Evolutionary conservation across 2,888 invertebrate genomes (phyloP).

Genomic region (Plagiodera versicolora): DNA sequence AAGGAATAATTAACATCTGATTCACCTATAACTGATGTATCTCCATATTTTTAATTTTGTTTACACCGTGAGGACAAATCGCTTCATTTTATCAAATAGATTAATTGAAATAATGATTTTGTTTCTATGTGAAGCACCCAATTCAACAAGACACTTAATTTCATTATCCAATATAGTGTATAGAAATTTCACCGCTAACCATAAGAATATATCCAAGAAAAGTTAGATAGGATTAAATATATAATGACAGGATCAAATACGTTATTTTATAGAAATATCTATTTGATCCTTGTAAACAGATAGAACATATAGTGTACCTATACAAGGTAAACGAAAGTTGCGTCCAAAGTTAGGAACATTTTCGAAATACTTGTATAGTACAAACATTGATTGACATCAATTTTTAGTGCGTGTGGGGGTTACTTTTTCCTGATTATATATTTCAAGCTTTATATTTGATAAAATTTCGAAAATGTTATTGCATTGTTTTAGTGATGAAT

Average conservation of each 20-base stretch:
- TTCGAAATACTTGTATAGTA: conserved; percentile 1
- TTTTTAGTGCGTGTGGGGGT: conserved; percentile 1
- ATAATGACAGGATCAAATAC: background rate
- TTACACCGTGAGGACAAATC: conserved; percentile 23
- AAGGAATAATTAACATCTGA: background rate
- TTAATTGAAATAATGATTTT: conserved; percentile 23
- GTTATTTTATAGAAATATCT: background rate
- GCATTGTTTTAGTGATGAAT: conserved; percentile 42
- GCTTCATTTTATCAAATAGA: conserved; percentile 21
- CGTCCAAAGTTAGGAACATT: background rate
- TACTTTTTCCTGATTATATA: conserved; percentile 17
- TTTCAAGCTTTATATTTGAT: conserved; percentile 27
- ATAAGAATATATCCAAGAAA: conserved; percentile 9
- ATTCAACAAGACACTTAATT: conserved; percentile 15
- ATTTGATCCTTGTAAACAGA: background rate
- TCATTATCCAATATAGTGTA: conserved; percentile 15
- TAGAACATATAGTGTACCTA: background rate
- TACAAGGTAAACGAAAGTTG: background rate
- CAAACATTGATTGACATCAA: conserved; percentile 5
- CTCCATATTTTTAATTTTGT: conserved; percentile 2
- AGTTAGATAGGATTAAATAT: background rate
- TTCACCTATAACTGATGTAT: background rate
- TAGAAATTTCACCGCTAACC: conserved; percentile 17
- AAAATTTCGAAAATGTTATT: conserved; percentile 37
- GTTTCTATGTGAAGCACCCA: conserved; percentile 25